Evolutionary conservation across 2,113 vertebrate genomes (phyloP).

Genomic region (Mus spicilegus): DNA sequence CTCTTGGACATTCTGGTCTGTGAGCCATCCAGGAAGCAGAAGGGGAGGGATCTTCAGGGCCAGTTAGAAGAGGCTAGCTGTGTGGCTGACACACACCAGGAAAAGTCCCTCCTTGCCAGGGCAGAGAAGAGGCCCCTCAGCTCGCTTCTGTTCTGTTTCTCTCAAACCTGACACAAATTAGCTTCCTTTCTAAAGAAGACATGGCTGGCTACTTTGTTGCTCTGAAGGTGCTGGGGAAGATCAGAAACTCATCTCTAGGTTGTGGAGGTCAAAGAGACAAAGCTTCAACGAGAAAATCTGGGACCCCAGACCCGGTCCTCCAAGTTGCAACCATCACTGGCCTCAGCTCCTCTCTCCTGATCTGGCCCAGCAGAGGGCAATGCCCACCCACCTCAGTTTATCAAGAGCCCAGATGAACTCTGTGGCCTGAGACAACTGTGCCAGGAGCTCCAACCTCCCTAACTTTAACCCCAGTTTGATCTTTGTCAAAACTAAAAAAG

Average conservation of each 20-base stretch:
- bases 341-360: background rate
- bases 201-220: background rate
- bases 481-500: background rate
- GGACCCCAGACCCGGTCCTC: background rate
- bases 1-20: background rate
- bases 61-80: background rate
- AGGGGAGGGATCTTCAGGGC: background rate
- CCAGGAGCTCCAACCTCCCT: background rate
- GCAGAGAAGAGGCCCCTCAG: background rate
- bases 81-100: fast-evolving
- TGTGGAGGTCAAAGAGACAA: background rate
- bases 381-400: background rate
- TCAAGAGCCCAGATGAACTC: background rate
- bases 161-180: background rate
- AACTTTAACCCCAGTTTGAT: background rate
- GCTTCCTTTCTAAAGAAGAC: background rate
- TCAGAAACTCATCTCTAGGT: background rate
- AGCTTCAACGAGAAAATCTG: background rate
- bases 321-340: fast-evolving
- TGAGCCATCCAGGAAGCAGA: background rate
- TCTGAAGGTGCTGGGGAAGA: background rate
- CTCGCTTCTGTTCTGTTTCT: background rate
- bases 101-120: background rate
- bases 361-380: constrained; percentile 29
- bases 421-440: background rate